Evolutionary conservation across 2,888 invertebrate genomes (phyloP).

Genomic region (Xylocampa areola): DNA sequence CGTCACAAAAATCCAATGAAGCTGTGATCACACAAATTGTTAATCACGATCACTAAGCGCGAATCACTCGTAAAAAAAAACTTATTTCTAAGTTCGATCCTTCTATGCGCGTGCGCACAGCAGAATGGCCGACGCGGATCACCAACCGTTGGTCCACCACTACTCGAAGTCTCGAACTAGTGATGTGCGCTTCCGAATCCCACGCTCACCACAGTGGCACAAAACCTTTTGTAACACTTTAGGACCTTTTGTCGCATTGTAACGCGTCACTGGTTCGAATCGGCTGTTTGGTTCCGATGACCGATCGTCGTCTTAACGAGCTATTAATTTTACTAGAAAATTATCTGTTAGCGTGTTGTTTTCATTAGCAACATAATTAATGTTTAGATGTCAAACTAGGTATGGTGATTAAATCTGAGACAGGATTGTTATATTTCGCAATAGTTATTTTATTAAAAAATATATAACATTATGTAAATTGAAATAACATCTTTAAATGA

Average conservation of each 20-base stretch:
- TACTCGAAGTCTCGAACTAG: constrained; percentile 58
- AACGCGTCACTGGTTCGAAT: constrained; percentile 64
- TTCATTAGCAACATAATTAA: constrained; percentile 35
- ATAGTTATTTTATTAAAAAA: background rate
- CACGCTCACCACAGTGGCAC: constrained; percentile 68
- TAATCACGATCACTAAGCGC: constrained; percentile 59
- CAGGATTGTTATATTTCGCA: constrained; percentile 3
- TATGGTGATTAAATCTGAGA: constrained; percentile 4
- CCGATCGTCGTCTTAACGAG: constrained; percentile 48
- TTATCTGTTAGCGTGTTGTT: constrained; percentile 39
- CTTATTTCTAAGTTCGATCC: constrained; percentile 56
- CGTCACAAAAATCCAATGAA: constrained; percentile 67
- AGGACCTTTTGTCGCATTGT: constrained; percentile 68
- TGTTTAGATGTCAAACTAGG: constrained; percentile 25
- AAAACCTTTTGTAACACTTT: constrained; percentile 64
- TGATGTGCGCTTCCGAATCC: constrained; percentile 70
- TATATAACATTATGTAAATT: background rate
- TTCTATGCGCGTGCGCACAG: constrained; percentile 67
- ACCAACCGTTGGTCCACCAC: constrained; percentile 73
- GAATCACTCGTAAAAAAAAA: constrained; percentile 47
- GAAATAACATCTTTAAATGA: background rate
- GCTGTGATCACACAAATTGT: constrained; percentile 49
- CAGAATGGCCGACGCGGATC: constrained; percentile 77
- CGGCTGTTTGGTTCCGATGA: constrained; percentile 42
- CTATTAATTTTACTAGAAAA: constrained; percentile 55